A percentile compares a stretch with the other conserved stretches of the same genome.
Evolutionary conservation across 1,140 invertebrate genomes (phyloP).

Genomic region (Drosophila ercepeae): DNA sequence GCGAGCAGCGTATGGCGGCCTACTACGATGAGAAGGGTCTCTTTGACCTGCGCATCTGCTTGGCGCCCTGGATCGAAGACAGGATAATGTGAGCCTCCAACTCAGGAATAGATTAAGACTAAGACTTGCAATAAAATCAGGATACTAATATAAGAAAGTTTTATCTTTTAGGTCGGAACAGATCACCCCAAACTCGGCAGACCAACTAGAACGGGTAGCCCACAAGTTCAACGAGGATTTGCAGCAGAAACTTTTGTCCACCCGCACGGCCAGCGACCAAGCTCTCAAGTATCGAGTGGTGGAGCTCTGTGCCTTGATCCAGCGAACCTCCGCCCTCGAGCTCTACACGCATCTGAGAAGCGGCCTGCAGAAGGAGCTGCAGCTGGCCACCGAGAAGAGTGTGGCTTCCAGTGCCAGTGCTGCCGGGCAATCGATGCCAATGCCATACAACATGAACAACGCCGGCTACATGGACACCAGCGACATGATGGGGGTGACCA

Average conservation of each 20-base stretch:
- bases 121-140: not conserved
- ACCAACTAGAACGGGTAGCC: constrained; percentile 66
- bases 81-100: constrained; percentile 74
- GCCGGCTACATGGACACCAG: constrained; percentile 54
- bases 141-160: not conserved
- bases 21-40: constrained; percentile 82
- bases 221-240: constrained; percentile 74
- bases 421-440: constrained; percentile 71
- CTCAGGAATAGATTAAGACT: not conserved
- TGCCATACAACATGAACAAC: constrained; percentile 69
- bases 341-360: constrained; percentile 70
- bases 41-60: constrained; percentile 73
- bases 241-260: constrained; percentile 69
- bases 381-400: constrained; percentile 73
- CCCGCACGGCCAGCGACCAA: constrained; percentile 67
- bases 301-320: constrained; percentile 70
- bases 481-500: constrained; percentile 39
- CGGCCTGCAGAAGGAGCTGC: constrained; percentile 74
- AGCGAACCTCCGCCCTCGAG: constrained; percentile 66
- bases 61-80: constrained; percentile 83
- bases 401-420: constrained; percentile 50
- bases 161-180: constrained; percentile 64
- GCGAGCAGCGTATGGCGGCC: constrained; percentile 76
- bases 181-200: constrained; percentile 61
- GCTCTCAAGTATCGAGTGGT: constrained; percentile 71